Base-by-base conservation (phyloP, 1,140 invertebrate species). In the Nylanderia fulva region DNA sequence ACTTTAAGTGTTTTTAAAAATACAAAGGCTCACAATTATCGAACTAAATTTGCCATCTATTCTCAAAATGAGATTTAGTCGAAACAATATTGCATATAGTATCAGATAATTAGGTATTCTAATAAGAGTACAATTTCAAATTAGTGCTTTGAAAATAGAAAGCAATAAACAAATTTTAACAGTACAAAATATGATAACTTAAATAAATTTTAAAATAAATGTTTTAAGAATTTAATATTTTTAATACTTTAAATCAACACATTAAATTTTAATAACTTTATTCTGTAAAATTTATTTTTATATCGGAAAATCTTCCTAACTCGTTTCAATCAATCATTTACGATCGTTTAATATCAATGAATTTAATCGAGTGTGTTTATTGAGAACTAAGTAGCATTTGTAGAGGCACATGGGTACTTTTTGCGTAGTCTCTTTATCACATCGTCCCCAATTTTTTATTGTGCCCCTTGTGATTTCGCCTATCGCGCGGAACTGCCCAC, bases 301-400 rank as follows among this genome's bases (percentile, higher is more conserved):
- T 27, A 1, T n/a, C n/a, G 39, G 18, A 24, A 15, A 18, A 21
- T 36, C 7, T 13, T 71, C 15, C 6, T 11, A 39, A 9, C 6
- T 42, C 15, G 21, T 6, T 56, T 86, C 63, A 13, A 61, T 48
- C 18, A 42, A 61, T 48, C 18, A 42, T 13, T 84, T 27, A 54
- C 54, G 56, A 33, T 42, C 42, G 27, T 4, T 36, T 24, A 54
- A 64, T 61, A 69, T 48, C 68, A 61, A 18, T 18, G 21, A 71
- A 85, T 87, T 88, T 66, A 79, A 88, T 88, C 71, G 74, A 27
- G 18, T 29, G 54, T 82, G 71, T 88, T 74, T 71, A 68, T 85
- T 56, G 6, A 13, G 56, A 29, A 11, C 39, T 58, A 80, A 82
- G 24, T n/a, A n/a, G 82, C 75, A 66, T 45, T 75, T 72, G 48